phyloP scores from a whole-genome alignment of 2,888 invertebrate genomes.

The Anagyrus pseudococci region DNA sequence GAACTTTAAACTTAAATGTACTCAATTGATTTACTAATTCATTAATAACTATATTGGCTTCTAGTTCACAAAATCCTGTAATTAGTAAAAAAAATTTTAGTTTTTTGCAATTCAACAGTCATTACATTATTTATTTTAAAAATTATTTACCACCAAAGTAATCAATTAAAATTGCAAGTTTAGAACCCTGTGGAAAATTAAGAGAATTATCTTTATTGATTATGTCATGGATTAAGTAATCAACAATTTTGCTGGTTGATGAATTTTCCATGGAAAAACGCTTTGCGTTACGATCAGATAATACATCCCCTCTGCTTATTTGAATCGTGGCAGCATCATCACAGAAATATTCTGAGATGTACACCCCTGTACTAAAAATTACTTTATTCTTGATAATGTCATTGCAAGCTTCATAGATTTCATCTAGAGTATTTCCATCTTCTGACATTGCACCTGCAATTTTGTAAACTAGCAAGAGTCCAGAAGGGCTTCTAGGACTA shows the following conservation, averaged over 20 bases:
- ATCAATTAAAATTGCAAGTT: constrained; percentile 73
- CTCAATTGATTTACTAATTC: constrained; percentile 53
- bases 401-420: constrained; percentile 65
- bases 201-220: constrained; percentile 12
- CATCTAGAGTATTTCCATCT: constrained; percentile 65
- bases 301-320: constrained; percentile 29
- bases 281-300: constrained; percentile 26
- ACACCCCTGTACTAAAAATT: constrained; percentile 40
- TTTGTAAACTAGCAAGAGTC: constrained; percentile 66
- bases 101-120: not conserved
- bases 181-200: constrained; percentile 42
- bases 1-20: constrained; percentile 42
- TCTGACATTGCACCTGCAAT: constrained; percentile 80
- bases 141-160: constrained; percentile 72
- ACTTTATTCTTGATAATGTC: constrained; percentile 36
- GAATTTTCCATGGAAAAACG: constrained; percentile 11
- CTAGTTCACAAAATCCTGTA: constrained; percentile 65
- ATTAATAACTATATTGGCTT: constrained; percentile 49
- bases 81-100: constrained; percentile 40
- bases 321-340: constrained; percentile 10
- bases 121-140: not conserved
- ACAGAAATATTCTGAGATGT: constrained; percentile 27
- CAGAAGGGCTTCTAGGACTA: constrained; percentile 63
- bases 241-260: constrained; percentile 17
- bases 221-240: constrained; percentile 17